phyloP scores from a whole-genome alignment of 2,113 vertebrate genomes.

The Cyprinodon variegatus region DNA sequence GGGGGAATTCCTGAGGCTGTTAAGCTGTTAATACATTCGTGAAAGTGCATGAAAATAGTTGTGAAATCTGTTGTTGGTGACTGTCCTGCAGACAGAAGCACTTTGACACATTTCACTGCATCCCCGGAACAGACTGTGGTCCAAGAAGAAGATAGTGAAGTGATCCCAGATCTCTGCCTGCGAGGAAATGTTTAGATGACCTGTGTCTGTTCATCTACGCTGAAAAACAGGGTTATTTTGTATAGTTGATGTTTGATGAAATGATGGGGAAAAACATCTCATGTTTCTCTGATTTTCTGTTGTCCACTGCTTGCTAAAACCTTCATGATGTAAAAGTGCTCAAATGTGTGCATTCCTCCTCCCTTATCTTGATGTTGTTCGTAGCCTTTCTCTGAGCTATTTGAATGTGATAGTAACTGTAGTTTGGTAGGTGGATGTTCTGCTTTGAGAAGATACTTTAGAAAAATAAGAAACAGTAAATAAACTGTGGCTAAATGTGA shows the following conservation, averaged over 20 bases:
- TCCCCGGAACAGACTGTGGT: slow-evolving; percentile 32
- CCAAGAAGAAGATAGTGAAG: slow-evolving; percentile 18
- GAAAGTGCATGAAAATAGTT: slow-evolving; percentile 65
- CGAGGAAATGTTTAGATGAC: slow-evolving; percentile 24
- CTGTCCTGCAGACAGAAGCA: slow-evolving; percentile 47
- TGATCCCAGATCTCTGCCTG: slow-evolving; percentile 41
- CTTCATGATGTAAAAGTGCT: slow-evolving; percentile 70
- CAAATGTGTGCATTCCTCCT: slow-evolving; percentile 66
- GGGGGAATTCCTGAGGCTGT: slow-evolving; percentile 20
- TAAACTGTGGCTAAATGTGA: slow-evolving; percentile 88
- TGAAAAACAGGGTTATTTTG: slow-evolving; percentile 63
- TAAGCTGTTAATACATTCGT: slow-evolving; percentile 57
- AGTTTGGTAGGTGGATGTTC: slow-evolving; percentile 92
- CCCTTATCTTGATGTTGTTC: slow-evolving; percentile 62
- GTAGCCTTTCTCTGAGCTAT: slow-evolving; percentile 80
- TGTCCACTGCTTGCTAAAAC: slow-evolving; percentile 63
- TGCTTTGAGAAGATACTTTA: slow-evolving; percentile 80
- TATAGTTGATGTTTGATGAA: slow-evolving; percentile 60
- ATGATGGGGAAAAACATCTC: slow-evolving; percentile 44
- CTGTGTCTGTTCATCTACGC: slow-evolving; percentile 30
- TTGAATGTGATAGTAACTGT: slow-evolving; percentile 88
- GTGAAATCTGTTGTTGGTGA: slow-evolving; percentile 41
- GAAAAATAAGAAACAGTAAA: slow-evolving; percentile 75
- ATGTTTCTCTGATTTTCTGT: slow-evolving; percentile 45
- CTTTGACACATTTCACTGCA: slow-evolving; percentile 34